Percentiles rank a stretch among this genome's conserved stretches.
Evolutionary conservation across 2,113 vertebrate species (phyloP).

Genomic region (Calyptomena viridis): DNA sequence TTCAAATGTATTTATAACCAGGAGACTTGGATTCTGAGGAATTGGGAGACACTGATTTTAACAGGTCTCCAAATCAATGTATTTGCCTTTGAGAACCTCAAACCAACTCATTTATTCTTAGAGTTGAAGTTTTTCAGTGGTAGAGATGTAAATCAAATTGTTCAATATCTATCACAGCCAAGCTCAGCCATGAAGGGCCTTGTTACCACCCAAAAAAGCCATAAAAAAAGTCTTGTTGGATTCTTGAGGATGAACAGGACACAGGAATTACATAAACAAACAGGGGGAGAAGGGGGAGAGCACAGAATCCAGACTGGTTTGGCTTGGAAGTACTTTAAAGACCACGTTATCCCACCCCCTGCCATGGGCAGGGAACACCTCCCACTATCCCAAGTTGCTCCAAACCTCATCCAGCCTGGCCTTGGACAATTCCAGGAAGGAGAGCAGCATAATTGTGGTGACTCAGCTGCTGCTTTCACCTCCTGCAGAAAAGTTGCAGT

Average conservation of each 20-base stretch:
- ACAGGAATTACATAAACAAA: not conserved
- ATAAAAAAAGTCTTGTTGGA: not conserved
- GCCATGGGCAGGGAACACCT: not conserved
- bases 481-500: not conserved
- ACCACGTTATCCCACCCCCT: not conserved
- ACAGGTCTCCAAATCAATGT: not conserved
- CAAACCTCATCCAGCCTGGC: fast-evolving
- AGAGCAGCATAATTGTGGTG: not conserved
- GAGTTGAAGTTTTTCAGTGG: not conserved
- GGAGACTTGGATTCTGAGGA: not conserved
- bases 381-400: fast-evolving
- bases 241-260: not conserved
- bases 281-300: not conserved
- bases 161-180: not conserved
- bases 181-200: not conserved
- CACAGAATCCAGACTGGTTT: not conserved
- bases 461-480: not conserved
- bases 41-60: not conserved
- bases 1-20: not conserved
- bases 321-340: not conserved
- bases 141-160: not conserved
- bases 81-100: not conserved
- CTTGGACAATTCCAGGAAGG: not conserved
- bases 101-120: not conserved
- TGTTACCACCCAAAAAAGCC: not conserved